A percentile compares a stretch with the other conserved stretches of the same genome.
Evolutionary conservation across 1,140 invertebrate species (phyloP).

Genomic region (Pachypsylla venusta): DNA sequence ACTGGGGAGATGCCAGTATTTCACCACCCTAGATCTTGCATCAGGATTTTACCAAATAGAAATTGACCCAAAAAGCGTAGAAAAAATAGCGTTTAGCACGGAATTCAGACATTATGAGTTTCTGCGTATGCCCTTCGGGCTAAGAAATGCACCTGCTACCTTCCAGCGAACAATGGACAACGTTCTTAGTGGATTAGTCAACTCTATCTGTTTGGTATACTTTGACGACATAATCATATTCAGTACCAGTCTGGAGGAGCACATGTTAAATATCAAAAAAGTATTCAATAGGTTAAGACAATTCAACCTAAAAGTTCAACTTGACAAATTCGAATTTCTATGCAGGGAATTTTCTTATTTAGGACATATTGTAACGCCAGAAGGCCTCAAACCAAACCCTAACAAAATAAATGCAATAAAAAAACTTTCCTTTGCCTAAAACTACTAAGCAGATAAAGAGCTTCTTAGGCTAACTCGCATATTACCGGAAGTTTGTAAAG

Average conservation of each 20-base stretch:
- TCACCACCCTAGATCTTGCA: conserved; percentile 20
- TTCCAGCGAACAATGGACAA: conserved; percentile 16
- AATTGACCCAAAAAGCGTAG: conserved; percentile 16
- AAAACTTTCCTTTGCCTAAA: conserved; percentile 26
- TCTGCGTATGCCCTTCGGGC: conserved; percentile 20
- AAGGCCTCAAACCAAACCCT: conserved; percentile 27
- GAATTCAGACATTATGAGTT: conserved; percentile 19
- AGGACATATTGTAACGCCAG: conserved; percentile 24
- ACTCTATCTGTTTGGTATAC: too few species aligned
- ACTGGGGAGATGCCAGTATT: conserved; percentile 25
- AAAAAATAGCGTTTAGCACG: conserved; percentile 22
- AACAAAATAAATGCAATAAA: conserved; percentile 29
- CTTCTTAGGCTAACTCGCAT: too few species aligned
- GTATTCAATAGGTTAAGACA: too few species aligned
- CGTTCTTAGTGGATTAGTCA: too few species aligned
- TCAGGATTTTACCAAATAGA: conserved; percentile 28
- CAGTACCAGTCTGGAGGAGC: too few species aligned
- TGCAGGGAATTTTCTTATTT: too few species aligned
- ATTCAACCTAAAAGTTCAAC: too few species aligned
- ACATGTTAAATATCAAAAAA: too few species aligned
- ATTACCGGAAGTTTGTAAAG: conserved; percentile 27
- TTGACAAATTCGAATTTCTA: too few species aligned
- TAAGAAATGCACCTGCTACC: conserved; percentile 17
- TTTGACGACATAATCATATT: too few species aligned
- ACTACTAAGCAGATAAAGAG: conserved; percentile 25